phyloP scores from a whole-genome alignment of 2,113 vertebrate species.

The Psammodynastes pulverulentus region DNA sequence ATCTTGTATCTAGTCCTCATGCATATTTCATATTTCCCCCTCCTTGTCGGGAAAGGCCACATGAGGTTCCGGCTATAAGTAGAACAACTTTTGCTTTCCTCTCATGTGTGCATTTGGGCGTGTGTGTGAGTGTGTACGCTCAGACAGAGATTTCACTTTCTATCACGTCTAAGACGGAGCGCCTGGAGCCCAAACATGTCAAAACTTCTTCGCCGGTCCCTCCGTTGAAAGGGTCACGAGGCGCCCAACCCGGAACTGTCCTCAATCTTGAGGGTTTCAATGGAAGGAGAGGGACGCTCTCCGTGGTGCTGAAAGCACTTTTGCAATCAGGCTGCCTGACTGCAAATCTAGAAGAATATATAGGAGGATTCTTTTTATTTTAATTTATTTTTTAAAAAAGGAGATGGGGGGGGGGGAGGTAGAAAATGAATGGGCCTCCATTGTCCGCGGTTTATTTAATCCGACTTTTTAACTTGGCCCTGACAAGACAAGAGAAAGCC shows the following conservation, averaged over 20 bases:
- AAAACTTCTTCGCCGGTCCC: background rate
- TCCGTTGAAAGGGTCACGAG: background rate
- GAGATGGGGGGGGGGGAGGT: background rate
- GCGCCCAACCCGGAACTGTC: background rate
- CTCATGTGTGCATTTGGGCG: background rate
- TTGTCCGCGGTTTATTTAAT: background rate
- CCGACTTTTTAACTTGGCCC: background rate
- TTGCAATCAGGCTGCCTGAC: background rate
- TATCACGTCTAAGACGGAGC: background rate
- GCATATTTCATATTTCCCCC: background rate
- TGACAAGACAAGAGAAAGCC: background rate
- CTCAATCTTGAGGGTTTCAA: background rate
- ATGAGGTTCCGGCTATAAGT: background rate
- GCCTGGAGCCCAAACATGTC: background rate
- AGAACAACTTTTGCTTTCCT: background rate
- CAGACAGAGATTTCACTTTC: background rate
- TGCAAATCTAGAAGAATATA: background rate
- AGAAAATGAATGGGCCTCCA: background rate
- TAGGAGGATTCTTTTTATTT: too few species aligned
- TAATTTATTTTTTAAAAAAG: background rate
- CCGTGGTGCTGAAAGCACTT: conserved; percentile 29
- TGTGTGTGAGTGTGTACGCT: background rate
- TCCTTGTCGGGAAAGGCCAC: background rate
- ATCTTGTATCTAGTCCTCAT: background rate
- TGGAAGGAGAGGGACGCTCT: background rate